Percentiles rank a stretch among this genome's conserved stretches.
phyloP scores from a whole-genome alignment of 2,113 vertebrate genomes.

The Ornithorhynchus anatinus region DNA sequence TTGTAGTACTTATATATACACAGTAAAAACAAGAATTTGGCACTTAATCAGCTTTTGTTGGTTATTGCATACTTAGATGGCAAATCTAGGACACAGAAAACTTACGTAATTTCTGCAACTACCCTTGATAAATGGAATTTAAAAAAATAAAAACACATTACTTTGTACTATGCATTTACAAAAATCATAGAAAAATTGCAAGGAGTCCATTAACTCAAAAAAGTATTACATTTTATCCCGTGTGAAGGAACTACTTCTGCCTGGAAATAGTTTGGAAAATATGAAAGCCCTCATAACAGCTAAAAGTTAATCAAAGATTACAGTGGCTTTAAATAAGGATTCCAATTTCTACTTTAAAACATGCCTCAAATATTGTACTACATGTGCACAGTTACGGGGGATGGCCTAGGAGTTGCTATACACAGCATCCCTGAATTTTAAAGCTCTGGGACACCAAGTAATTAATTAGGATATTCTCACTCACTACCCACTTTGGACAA shows the following conservation, averaged over 20 bases:
- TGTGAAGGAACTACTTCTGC: not conserved
- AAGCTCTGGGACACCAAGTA: not conserved
- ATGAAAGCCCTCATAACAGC: not conserved
- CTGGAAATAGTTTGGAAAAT: slow-evolving; percentile 4
- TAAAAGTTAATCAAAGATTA: not conserved
- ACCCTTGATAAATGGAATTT: slow-evolving; percentile 22
- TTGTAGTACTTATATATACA: slow-evolving; percentile 17
- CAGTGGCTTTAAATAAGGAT: not conserved
- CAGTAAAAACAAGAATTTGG: slow-evolving; percentile 61
- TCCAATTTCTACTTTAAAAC: not conserved
- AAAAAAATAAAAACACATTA: not conserved
- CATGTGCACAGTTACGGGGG: too few relatives aligned
- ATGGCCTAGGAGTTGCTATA: too few relatives aligned
- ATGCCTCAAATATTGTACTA: not conserved
- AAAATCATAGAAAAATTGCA: slow-evolving; percentile 21
- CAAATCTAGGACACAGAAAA: not conserved
- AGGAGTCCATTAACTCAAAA: not conserved
- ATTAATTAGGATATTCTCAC: not conserved
- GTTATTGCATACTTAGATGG: slow-evolving; percentile 62
- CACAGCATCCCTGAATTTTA: not conserved
- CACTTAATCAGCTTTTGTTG: slow-evolving; percentile 63
- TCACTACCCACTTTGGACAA: not conserved
- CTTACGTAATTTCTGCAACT: slow-evolving; percentile 31
- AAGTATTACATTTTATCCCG: not conserved
- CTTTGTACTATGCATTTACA: slow-evolving; percentile 11